Evolutionary conservation across 2,797 vertebrate genomes (phyloP).

Genomic region (Pelodytes ibericus): DNA sequence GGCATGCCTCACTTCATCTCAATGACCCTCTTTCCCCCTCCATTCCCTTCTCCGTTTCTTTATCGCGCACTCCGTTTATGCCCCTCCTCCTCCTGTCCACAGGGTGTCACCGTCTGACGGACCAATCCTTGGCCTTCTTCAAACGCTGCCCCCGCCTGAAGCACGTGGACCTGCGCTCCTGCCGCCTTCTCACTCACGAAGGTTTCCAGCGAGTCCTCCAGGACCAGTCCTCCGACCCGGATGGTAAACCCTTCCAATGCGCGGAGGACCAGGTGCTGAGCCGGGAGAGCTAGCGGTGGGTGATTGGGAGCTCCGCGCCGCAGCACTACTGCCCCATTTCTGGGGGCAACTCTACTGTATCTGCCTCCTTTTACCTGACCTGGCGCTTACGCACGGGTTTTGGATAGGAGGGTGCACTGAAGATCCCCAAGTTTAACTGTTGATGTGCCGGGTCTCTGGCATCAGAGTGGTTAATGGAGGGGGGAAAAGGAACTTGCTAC

Average conservation of each 20-base stretch:
- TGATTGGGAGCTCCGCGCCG: not conserved
- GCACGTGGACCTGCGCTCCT: slow-evolving; percentile 84
- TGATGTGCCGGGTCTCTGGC: slow-evolving; percentile 4
- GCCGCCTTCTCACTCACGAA: slow-evolving; percentile 81
- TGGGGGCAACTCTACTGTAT: slow-evolving; percentile 52
- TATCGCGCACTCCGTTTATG: no score
- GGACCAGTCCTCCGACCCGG: slow-evolving; percentile 34
- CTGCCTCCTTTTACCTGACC: slow-evolving; percentile 42
- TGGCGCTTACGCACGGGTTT: not conserved
- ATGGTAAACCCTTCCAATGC: slow-evolving; percentile 48
- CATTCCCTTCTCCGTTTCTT: not conserved
- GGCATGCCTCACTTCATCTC: no score
- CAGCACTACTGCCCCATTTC: slow-evolving; percentile 39
- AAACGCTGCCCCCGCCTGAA: slow-evolving; percentile 82
- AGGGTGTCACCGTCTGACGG: slow-evolving; percentile 88
- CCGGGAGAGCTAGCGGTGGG: slow-evolving; percentile 47
- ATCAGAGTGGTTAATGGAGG: slow-evolving; percentile 1
- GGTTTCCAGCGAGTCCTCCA: slow-evolving; percentile 73
- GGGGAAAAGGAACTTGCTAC: slow-evolving; percentile 38
- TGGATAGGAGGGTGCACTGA: slow-evolving; percentile 50
- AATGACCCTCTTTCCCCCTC: not conserved
- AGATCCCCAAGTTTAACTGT: slow-evolving; percentile 18
- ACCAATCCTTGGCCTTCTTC: slow-evolving; percentile 82
- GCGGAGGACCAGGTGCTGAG: slow-evolving; percentile 48
- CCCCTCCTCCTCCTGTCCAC: not conserved